phyloP scores from a whole-genome alignment of 2,888 invertebrate genomes.

The Lochmaea capreae region DNA sequence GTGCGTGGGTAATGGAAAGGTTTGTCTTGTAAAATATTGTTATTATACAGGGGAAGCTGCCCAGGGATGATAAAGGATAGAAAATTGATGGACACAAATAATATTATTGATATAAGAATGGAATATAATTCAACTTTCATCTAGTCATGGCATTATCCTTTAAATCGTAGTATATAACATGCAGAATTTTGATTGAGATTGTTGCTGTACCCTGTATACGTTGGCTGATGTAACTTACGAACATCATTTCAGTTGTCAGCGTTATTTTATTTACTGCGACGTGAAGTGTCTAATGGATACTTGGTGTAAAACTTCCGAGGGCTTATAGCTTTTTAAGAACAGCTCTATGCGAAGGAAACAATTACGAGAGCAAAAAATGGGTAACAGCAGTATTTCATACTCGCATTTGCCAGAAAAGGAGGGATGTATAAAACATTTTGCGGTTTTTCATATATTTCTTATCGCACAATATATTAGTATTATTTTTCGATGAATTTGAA shows the following conservation, averaged over 20 bases:
- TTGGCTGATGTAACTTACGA: not conserved
- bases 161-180: too few relatives aligned
- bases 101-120: too few relatives aligned
- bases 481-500: too few relatives aligned
- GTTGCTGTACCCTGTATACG: not conserved
- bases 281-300: conserved; percentile 6
- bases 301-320: not conserved
- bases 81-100: too few relatives aligned
- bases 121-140: too few relatives aligned
- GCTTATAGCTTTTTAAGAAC: not conserved
- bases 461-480: not conserved
- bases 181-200: too few relatives aligned
- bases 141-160: too few relatives aligned
- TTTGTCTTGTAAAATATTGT: too few relatives aligned
- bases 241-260: not conserved
- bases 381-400: not conserved
- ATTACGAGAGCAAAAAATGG: not conserved
- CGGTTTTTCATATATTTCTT: not conserved
- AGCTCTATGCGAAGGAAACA: conserved; percentile 4
- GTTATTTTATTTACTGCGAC: not conserved
- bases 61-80: too few relatives aligned
- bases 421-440: not conserved
- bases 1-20: too few relatives aligned
- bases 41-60: too few relatives aligned
- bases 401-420: not conserved